Conservation (phyloP, 2,113 vertebrate genomes). For the Chauna torquata region DNA sequence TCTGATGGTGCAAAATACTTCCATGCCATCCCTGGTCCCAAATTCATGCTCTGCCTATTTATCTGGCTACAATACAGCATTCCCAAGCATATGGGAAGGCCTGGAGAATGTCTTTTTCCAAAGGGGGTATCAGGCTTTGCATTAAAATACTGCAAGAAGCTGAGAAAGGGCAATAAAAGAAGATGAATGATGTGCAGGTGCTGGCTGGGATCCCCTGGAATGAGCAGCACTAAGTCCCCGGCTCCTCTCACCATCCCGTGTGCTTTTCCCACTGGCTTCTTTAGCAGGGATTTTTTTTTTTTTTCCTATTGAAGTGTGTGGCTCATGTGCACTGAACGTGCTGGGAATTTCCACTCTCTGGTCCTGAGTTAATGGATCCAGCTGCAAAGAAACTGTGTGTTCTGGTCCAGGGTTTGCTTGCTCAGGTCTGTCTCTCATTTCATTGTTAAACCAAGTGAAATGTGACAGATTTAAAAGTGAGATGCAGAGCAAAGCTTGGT, state of each 20-base stretch:
- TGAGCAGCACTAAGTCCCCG: not conserved
- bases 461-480: not conserved
- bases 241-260: not conserved
- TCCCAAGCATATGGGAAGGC: not conserved
- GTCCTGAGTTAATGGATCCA: not conserved
- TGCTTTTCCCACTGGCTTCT: not conserved
- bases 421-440: not conserved
- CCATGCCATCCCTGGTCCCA: not conserved
- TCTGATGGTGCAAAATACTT: not conserved
- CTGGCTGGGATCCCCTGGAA: constrained; percentile 46
- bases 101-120: constrained; percentile 29
- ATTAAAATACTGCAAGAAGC: not conserved
- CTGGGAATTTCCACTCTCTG: not conserved
- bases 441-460: not conserved
- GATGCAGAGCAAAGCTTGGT: not conserved
- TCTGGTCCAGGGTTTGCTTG: not conserved
- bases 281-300: not conserved
- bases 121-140: not conserved
- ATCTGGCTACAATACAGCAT: not conserved
- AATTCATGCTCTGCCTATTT: not conserved
- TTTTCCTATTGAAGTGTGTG: not conserved
- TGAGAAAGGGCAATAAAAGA: constrained; percentile 47
- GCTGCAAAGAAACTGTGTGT: not conserved
- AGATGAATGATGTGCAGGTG: constrained; percentile 61
- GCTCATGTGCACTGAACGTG: not conserved